Conservation (phyloP, 1,140 invertebrate species). For the Adelges cooleyi region DNA sequence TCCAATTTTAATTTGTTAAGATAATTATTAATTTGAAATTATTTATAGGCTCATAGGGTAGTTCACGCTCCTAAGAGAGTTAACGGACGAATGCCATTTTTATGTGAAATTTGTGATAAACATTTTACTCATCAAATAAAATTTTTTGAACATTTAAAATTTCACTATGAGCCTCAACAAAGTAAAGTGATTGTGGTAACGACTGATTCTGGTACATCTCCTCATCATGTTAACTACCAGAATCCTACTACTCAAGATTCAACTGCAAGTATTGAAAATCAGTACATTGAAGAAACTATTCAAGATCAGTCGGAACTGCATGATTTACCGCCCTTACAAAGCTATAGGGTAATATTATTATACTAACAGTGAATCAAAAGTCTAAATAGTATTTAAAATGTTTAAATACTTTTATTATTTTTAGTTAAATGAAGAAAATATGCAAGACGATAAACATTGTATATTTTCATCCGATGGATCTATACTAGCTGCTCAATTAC, state of each 20-base stretch:
- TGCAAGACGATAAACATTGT: constrained; percentile 18
- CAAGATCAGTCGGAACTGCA: neutral
- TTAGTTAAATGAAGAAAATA: constrained; percentile 7
- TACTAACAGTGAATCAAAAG: no score
- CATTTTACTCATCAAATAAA: constrained; percentile 54
- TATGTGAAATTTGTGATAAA: constrained; percentile 55
- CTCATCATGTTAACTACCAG: constrained; percentile 12
- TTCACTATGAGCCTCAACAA: constrained; percentile 56
- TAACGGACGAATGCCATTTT: constrained; percentile 38
- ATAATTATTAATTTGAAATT: neutral
- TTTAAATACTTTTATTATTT: neutral
- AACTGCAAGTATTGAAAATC: constrained; percentile 9
- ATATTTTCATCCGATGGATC: constrained; percentile 18
- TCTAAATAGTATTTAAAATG: no score
- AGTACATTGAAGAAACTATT: constrained; percentile 1
- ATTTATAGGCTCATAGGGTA: constrained; percentile 4
- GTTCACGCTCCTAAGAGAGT: constrained; percentile 27
- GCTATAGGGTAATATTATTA: neutral
- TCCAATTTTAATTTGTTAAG: neutral
- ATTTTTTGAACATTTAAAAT: constrained; percentile 69
- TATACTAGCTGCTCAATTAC: constrained; percentile 8
- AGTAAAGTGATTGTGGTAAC: constrained; percentile 26
- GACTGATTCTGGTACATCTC: constrained; percentile 17
- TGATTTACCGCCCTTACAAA: constrained; percentile 9
- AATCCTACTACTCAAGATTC: neutral